A percentile compares a stretch with the other conserved stretches of the same genome.
Evolutionary conservation across 2,113 vertebrate species (phyloP).

Genomic region (Gasterosteus aculeatus): DNA sequence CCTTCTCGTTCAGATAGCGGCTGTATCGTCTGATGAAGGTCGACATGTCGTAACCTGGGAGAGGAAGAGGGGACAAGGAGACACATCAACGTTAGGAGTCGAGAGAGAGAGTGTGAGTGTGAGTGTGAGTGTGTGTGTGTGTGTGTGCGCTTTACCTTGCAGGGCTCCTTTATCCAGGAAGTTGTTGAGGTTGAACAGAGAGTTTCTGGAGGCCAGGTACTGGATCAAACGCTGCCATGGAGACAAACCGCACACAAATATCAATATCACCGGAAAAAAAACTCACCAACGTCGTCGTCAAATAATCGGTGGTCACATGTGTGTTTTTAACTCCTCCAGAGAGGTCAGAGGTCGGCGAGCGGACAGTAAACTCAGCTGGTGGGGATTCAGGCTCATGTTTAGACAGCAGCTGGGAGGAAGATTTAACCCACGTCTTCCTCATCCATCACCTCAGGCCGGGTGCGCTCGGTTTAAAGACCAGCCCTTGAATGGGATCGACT

Average conservation of each 20-base stretch:
- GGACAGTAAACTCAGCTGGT: not conserved
- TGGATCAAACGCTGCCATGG: conserved; percentile 91
- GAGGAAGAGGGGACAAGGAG: not conserved
- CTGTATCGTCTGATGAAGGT: conserved; percentile 95
- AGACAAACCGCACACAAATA: not conserved
- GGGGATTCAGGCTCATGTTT: not conserved
- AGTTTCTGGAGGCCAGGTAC: conserved; percentile 94
- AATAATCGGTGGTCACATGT: not conserved
- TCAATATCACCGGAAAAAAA: not conserved
- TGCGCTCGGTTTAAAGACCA: not conserved
- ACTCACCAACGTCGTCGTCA: not conserved
- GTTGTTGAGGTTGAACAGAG: conserved; percentile 96
- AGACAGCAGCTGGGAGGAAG: not conserved
- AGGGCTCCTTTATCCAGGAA: conserved; percentile 94
- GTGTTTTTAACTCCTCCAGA: not conserved
- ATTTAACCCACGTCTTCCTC: not conserved
- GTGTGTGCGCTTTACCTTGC: conserved; percentile 81
- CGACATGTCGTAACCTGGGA: conserved; percentile 94
- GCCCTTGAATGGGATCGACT: conserved; percentile 35
- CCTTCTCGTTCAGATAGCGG: conserved; percentile 97
- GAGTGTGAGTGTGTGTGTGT: not conserved
- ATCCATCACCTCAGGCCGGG: not conserved
- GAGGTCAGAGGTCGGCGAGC: not conserved
- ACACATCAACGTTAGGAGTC: not conserved
- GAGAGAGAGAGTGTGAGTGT: not conserved